Evolutionary conservation across 2,888 invertebrate genomes (phyloP).

Genomic region (Metopia argyrocephala): DNA sequence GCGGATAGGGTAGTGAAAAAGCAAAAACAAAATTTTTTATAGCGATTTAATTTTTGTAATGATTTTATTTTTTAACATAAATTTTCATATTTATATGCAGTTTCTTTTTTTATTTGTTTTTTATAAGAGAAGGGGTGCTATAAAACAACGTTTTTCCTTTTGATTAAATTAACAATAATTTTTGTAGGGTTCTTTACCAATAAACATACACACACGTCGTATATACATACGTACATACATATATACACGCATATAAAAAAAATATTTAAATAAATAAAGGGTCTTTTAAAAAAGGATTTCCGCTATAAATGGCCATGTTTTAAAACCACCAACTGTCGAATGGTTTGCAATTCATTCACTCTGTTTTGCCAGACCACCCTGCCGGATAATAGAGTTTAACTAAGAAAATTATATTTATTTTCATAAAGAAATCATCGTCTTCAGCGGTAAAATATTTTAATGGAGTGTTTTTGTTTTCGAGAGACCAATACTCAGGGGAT

Average conservation of each 20-base stretch:
- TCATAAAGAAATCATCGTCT: no score
- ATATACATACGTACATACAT: neutral
- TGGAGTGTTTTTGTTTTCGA: no score
- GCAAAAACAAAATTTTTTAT: slow-evolving; percentile 12
- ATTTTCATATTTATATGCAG: slow-evolving; percentile 14
- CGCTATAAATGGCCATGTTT: no score
- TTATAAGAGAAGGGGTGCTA: slow-evolving; percentile 47
- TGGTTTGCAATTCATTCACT: no score
- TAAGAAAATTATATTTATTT: no score
- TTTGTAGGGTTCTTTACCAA: slow-evolving; percentile 30
- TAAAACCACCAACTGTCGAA: no score
- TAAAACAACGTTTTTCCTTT: slow-evolving; percentile 53
- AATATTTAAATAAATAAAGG: no score
- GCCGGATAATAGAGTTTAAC: no score
- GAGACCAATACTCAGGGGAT: no score
- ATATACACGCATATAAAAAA: neutral
- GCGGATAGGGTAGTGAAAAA: neutral
- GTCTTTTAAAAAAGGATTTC: no score
- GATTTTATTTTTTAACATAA: slow-evolving; percentile 15
- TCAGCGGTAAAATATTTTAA: no score
- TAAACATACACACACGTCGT: slow-evolving; percentile 21
- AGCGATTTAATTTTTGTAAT: slow-evolving; percentile 40
- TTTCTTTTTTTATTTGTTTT: slow-evolving; percentile 36
- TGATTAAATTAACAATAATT: slow-evolving; percentile 61
- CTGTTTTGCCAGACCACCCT: no score